Percentiles rank a stretch among this genome's conserved stretches.
Evolutionary conservation across 2,113 vertebrate genomes (phyloP).

Genomic region (Ammodytes dubius): DNA sequence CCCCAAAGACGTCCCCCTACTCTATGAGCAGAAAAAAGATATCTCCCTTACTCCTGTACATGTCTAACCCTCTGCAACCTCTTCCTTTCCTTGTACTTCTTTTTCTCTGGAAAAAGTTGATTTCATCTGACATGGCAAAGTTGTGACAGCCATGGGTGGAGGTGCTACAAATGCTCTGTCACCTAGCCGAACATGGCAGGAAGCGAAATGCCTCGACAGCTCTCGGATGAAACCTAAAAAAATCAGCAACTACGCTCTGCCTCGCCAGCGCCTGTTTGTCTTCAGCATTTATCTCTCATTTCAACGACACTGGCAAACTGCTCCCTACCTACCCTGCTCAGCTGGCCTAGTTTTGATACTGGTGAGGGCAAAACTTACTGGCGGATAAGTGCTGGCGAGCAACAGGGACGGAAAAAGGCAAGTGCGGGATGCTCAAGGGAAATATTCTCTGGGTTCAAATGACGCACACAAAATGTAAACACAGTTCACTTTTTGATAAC

Average conservation of each 20-base stretch:
- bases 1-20: slow-evolving; percentile 31
- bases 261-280: slow-evolving; percentile 66
- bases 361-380: slow-evolving; percentile 36
- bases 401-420: slow-evolving; percentile 7
- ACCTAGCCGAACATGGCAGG: slow-evolving; percentile 62
- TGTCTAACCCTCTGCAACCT: slow-evolving; percentile 31
- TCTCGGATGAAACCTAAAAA: slow-evolving; percentile 58
- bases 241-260: slow-evolving; percentile 48
- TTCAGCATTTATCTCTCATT: slow-evolving; percentile 72
- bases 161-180: slow-evolving; percentile 75
- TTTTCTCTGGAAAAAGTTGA: slow-evolving; percentile 48
- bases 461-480: slow-evolving; percentile 43
- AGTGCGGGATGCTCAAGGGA: slow-evolving; percentile 31
- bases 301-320: slow-evolving; percentile 56
- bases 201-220: slow-evolving; percentile 63
- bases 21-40: slow-evolving; percentile 44
- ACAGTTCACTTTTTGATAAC: slow-evolving; percentile 41
- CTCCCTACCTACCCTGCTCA: slow-evolving; percentile 47
- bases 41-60: slow-evolving; percentile 26
- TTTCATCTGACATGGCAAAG: slow-evolving; percentile 73
- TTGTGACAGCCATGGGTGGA: slow-evolving; percentile 69
- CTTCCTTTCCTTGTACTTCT: slow-evolving; percentile 37
- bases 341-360: slow-evolving; percentile 70
- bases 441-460: slow-evolving; percentile 27
- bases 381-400: slow-evolving; percentile 39